Conservation (phyloP, 2,797 vertebrate species). For the Falco peregrinus region DNA sequence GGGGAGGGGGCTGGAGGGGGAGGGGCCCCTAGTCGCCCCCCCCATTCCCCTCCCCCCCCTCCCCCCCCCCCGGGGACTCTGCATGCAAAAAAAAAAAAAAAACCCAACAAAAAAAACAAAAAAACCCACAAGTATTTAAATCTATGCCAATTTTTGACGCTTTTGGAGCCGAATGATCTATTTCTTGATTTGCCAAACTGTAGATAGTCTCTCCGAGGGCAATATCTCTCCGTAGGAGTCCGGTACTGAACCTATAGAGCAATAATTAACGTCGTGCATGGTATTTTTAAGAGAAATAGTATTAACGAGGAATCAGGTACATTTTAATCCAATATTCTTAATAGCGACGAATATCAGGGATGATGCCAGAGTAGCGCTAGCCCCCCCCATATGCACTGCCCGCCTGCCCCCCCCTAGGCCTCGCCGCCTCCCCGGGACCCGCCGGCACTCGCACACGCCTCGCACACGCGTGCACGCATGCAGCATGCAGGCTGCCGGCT, state of each 20-base stretch:
- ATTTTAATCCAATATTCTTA: slow-evolving; percentile 81
- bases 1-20: too few relatives aligned
- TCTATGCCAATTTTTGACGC: slow-evolving; percentile 88
- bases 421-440: too few relatives aligned
- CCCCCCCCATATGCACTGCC: too few relatives aligned
- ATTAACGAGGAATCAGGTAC: slow-evolving; percentile 86
- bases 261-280: slow-evolving; percentile 90
- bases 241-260: slow-evolving; percentile 23
- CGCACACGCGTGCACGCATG: too few relatives aligned
- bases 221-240: too few relatives aligned
- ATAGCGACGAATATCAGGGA: slow-evolving; percentile 90
- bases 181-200: slow-evolving; percentile 81
- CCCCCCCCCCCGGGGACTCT: not conserved
- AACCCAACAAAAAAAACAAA: too few relatives aligned
- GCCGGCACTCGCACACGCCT: too few relatives aligned
- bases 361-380: slow-evolving; percentile 78
- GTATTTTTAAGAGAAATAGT: slow-evolving; percentile 54
- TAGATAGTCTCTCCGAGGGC: slow-evolving; percentile 60
- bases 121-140: slow-evolving; percentile 60
- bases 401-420: too few relatives aligned
- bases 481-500: too few relatives aligned
- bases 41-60: too few relatives aligned
- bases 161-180: not conserved
- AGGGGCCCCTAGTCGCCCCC: too few relatives aligned
- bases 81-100: too few relatives aligned